phyloP scores from a whole-genome alignment of 2,888 invertebrate genomes.

The Tinea pellionella region DNA sequence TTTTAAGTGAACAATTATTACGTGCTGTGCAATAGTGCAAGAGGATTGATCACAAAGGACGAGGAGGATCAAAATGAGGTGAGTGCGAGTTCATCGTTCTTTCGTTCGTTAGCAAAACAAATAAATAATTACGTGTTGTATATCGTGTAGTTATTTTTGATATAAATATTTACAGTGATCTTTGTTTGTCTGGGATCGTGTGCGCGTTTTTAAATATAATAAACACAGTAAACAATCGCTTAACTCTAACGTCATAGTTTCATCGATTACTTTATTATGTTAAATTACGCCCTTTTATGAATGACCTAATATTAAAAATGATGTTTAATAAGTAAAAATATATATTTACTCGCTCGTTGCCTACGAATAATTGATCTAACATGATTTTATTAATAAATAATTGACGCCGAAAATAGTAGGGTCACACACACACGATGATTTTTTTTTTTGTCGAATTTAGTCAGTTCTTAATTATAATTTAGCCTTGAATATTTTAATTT shows the following conservation, averaged over 20 bases:
- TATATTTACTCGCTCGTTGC: background rate
- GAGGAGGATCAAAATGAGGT: slow-evolving; percentile 64
- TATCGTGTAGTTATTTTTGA: slow-evolving; percentile 48
- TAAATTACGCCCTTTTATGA: slow-evolving; percentile 53
- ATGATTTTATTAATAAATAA: slow-evolving; percentile 24
- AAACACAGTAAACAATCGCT: slow-evolving; percentile 37
- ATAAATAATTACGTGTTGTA: slow-evolving; percentile 54
- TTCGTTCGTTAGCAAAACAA: slow-evolving; percentile 55
- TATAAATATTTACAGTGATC: slow-evolving; percentile 37
- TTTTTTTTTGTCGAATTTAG: slow-evolving; percentile 29
- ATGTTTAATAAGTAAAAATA: background rate
- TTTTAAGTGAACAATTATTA: slow-evolving; percentile 63
- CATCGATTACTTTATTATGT: slow-evolving; percentile 53
- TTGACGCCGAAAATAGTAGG: slow-evolving; percentile 17
- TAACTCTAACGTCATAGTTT: slow-evolving; percentile 30
- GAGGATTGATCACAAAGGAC: slow-evolving; percentile 62
- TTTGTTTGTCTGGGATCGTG: slow-evolving; percentile 33
- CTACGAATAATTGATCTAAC: background rate
- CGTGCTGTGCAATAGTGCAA: slow-evolving; percentile 62
- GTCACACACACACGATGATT: slow-evolving; percentile 23
- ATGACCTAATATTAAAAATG: slow-evolving; percentile 39
- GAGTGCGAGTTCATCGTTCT: slow-evolving; percentile 54
- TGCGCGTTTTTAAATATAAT: slow-evolving; percentile 29
- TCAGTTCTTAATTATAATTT: background rate
- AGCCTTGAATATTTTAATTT: slow-evolving; percentile 21